Percentiles rank a stretch among this genome's conserved stretches.
Conservation (phyloP, 1,140 invertebrate species). For the Chlorops oryzae region DNA sequence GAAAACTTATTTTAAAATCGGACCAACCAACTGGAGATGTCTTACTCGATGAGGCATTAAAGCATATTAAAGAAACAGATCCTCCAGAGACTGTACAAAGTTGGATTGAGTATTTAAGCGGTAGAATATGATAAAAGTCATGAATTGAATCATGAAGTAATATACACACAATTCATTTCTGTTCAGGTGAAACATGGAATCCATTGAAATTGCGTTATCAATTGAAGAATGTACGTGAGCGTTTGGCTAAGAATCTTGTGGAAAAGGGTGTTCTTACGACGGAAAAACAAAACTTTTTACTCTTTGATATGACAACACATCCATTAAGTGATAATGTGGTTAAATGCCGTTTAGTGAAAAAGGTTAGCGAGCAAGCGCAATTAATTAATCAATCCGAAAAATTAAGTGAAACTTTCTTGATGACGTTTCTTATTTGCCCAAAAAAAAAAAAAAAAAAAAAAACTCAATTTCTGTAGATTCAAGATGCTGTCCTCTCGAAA, state of each 20-base stretch:
- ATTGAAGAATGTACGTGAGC: constrained; percentile 96
- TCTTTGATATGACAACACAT: constrained; percentile 99
- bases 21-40: constrained; percentile 96
- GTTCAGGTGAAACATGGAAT: constrained; percentile 98
- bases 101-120: constrained; percentile 99
- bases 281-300: constrained; percentile 98
- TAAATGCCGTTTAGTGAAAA: constrained; percentile 97
- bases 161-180: no score
- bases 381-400: not conserved
- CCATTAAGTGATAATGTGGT: constrained; percentile 91
- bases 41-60: constrained; percentile 94
- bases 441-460: not conserved
- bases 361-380: constrained; percentile 54
- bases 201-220: constrained; percentile 97
- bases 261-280: constrained; percentile 99
- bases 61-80: constrained; percentile 96
- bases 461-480: constrained; percentile 61
- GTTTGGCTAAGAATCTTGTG: constrained; percentile 98
- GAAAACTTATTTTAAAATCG: constrained; percentile 58
- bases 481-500: constrained; percentile 91
- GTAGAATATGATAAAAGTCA: constrained; percentile 54
- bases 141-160: not conserved
- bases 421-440: not conserved
- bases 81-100: constrained; percentile 95
- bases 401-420: not conserved